phyloP scores from a whole-genome alignment of 2,888 invertebrate species.

The Acrobeloides nanus region DNA sequence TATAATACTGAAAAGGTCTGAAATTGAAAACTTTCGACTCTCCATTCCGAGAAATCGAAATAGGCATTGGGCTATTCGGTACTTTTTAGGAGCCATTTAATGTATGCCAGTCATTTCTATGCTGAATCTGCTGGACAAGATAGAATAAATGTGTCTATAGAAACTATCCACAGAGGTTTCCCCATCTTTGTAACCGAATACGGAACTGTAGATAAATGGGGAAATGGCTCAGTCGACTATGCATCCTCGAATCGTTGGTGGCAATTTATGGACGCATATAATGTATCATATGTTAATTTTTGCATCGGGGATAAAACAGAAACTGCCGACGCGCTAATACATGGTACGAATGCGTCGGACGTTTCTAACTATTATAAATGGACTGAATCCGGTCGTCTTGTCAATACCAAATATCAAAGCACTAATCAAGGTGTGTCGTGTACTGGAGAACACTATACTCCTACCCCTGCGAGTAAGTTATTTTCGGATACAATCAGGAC shows the following conservation, averaged over 20 bases:
- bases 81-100: neutral
- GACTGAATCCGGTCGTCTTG: too few relatives aligned
- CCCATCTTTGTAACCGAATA: conserved; percentile 6
- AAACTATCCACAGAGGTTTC: conserved; percentile 1
- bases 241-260: neutral
- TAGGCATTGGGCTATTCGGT: neutral
- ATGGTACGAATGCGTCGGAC: neutral
- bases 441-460: too few relatives aligned
- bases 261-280: neutral
- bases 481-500: too few relatives aligned
- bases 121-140: neutral
- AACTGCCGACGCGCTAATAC: neutral
- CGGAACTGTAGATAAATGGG: neutral
- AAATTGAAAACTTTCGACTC: too few relatives aligned
- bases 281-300: conserved; percentile 1
- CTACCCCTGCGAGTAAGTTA: too few relatives aligned
- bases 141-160: too few relatives aligned
- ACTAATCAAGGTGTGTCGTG: too few relatives aligned
- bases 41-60: too few relatives aligned
- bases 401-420: too few relatives aligned
- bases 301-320: conserved; percentile 1
- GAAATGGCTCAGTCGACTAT: neutral
- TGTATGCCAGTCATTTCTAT: too few relatives aligned
- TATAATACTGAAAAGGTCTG: too few relatives aligned
- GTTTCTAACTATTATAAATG: too few relatives aligned